These are phyloP conservation scores for Callospermophilus lateralis DNA, from an alignment of 2,113 vertebrate genomes.

Conservation along the genomic window DNA sequence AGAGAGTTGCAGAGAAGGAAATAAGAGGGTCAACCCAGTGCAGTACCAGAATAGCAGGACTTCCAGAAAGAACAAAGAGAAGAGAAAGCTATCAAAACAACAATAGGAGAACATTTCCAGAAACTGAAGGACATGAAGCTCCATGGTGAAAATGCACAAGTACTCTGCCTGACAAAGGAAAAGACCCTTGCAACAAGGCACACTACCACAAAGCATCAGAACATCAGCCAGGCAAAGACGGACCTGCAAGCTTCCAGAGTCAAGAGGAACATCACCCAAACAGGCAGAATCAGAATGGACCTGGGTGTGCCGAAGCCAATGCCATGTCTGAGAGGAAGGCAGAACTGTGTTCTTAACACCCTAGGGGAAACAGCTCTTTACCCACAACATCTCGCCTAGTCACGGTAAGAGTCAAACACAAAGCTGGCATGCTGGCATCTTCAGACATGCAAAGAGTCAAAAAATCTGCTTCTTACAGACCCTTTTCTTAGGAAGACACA, in stretches of 20 bases:
- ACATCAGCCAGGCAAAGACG: neutral
- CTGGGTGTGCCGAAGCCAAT: neutral
- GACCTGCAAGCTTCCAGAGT: neutral
- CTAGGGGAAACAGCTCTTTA: neutral
- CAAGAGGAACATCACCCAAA: neutral
- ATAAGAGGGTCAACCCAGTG: neutral
- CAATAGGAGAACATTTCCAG: neutral
- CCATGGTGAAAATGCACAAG: neutral
- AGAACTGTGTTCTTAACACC: neutral
- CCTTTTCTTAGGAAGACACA: neutral
- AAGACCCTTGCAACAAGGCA: neutral
- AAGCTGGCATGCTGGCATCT: neutral
- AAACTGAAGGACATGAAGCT: neutral
- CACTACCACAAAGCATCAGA: neutral
- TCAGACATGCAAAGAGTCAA: neutral
- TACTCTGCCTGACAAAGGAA: neutral
- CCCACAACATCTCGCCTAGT: neutral
- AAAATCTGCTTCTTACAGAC: neutral
- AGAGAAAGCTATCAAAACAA: neutral
- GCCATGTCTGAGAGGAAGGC: neutral
- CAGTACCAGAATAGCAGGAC: neutral
- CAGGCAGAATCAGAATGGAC: neutral
- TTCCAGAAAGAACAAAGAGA: neutral
- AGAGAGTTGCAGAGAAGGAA: neutral
- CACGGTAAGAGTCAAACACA: neutral